Evolutionary conservation across 2,888 invertebrate species (phyloP), one percentile per base, ranked within the genome.

Genomic region (Dasysyrphus albostriatus): DNA sequence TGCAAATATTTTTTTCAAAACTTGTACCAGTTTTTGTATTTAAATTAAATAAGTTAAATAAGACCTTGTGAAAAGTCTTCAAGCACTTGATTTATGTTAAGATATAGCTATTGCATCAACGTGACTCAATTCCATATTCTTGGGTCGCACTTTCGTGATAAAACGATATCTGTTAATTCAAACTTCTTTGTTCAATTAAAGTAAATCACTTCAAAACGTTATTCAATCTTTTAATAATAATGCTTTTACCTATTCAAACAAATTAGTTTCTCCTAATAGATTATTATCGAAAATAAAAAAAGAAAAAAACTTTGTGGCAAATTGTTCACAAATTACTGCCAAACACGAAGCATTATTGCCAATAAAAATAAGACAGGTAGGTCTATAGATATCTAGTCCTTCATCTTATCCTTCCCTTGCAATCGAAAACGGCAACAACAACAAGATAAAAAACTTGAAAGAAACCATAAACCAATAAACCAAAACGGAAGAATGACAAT

Each of bases 401-500:
- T 59, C 29, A 44, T 32, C 32, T 56, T 29, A 6, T 37, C 51
- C 47, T n/a, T 16, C 65, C 39, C 54, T 34, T 5, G 39, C 54
- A 14, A 58, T 44, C n/a, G 19, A 67, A 16, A 51, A 37, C 3
- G 8, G 42, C 51, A n/a, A 49, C 49, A 32, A 32, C 2, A 32
- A 32, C 32, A 32, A 47, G 58, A 58, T n/a, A 56, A 70, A 47
- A 37, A 61, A 56, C 10, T 5, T 19, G 19, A 67, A 67, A 77
- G 10, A 51, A 59, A 72, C 87, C 72, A 79, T 87, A 87, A 83
- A 87, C 78, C 87, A 87, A 87, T 83, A 87, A 87, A 87, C 83
- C 83, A 83, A 83, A 87, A 79, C 83, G 75, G 75, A 61, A 87
- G 87, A 75, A 87, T 87, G 87, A 87, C 87, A 87, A 87, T 87